Conservation (phyloP, 2,888 invertebrate species). For the Cantharis flavilabris region DNA sequence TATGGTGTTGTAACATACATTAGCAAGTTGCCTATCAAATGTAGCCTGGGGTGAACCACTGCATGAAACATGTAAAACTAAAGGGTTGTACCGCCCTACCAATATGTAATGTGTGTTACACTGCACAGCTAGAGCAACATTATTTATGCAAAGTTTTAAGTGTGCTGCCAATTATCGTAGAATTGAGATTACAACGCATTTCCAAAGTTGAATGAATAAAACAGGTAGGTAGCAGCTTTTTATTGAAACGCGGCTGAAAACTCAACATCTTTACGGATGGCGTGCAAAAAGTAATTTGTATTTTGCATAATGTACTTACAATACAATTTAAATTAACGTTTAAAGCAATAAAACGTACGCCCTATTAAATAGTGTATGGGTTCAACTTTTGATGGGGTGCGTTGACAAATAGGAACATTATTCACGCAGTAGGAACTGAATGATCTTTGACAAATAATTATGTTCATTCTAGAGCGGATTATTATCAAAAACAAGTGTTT, state of each 20-base stretch:
- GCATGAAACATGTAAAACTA: conserved; percentile 51
- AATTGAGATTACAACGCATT: neutral
- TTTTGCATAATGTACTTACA: conserved; percentile 45
- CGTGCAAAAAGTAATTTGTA: conserved; percentile 49
- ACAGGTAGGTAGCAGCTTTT: neutral
- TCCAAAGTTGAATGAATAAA: neutral
- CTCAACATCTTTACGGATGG: conserved; percentile 27
- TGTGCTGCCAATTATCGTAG: neutral
- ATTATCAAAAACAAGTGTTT: conserved; percentile 52
- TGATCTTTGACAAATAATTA: conserved; percentile 53
- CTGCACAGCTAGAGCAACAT: conserved; percentile 25
- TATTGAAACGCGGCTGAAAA: neutral
- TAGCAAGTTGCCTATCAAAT: conserved; percentile 51
- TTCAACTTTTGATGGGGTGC: conserved; percentile 31
- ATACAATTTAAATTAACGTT: conserved; percentile 48
- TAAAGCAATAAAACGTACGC: conserved; percentile 30
- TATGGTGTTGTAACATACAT: conserved; percentile 55
- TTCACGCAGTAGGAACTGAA: conserved; percentile 38
- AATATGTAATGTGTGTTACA: conserved; percentile 46
- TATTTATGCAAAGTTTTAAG: conserved; percentile 13
- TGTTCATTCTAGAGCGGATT: conserved; percentile 44
- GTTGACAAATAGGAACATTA: conserved; percentile 44
- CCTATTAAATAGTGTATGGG: conserved; percentile 26
- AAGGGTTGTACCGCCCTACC: conserved; percentile 48
- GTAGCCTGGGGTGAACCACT: conserved; percentile 43